A percentile compares a stretch with the other conserved stretches of the same genome.
Conservation (phyloP, 2,113 vertebrate species). For the Scatophagus argus region DNA sequence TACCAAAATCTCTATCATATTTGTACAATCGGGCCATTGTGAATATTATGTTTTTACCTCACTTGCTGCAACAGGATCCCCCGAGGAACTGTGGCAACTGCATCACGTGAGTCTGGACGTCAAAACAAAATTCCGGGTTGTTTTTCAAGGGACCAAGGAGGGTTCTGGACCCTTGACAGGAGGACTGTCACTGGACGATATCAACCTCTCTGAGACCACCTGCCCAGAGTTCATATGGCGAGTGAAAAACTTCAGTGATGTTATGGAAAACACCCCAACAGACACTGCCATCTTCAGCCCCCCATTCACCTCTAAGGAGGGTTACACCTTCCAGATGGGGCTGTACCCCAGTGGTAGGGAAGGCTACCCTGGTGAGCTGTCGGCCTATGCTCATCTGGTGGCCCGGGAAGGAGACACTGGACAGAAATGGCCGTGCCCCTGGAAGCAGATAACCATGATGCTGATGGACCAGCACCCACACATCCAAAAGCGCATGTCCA, state of each 20-base stretch:
- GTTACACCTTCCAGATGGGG: slow-evolving; percentile 91
- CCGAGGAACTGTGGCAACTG: slow-evolving; percentile 88
- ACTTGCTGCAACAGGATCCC: slow-evolving; percentile 62
- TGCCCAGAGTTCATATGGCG: slow-evolving; percentile 92
- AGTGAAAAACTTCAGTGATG: slow-evolving; percentile 86
- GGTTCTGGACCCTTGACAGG: slow-evolving; percentile 69
- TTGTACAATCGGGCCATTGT: neutral
- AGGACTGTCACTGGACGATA: slow-evolving; percentile 93
- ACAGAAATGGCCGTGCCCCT: slow-evolving; percentile 90
- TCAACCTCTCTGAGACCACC: slow-evolving; percentile 92
- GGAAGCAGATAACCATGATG: slow-evolving; percentile 91
- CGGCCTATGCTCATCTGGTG: slow-evolving; percentile 85
- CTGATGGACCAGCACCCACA: slow-evolving; percentile 93
- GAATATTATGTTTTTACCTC: neutral
- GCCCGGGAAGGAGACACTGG: slow-evolving; percentile 85
- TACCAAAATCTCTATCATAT: neutral
- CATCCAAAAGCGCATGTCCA: slow-evolving; percentile 91
- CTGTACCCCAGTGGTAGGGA: slow-evolving; percentile 77
- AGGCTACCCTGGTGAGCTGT: slow-evolving; percentile 67
- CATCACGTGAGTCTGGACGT: slow-evolving; percentile 86
- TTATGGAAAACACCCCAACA: slow-evolving; percentile 76
- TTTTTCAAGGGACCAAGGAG: slow-evolving; percentile 87
- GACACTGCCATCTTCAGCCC: slow-evolving; percentile 84
- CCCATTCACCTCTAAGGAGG: slow-evolving; percentile 87
- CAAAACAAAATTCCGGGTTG: slow-evolving; percentile 88